A percentile compares a stretch with the other conserved stretches of the same genome.
Conservation (phyloP, 2,888 invertebrate species). For the Dastarcus helophoroides region DNA sequence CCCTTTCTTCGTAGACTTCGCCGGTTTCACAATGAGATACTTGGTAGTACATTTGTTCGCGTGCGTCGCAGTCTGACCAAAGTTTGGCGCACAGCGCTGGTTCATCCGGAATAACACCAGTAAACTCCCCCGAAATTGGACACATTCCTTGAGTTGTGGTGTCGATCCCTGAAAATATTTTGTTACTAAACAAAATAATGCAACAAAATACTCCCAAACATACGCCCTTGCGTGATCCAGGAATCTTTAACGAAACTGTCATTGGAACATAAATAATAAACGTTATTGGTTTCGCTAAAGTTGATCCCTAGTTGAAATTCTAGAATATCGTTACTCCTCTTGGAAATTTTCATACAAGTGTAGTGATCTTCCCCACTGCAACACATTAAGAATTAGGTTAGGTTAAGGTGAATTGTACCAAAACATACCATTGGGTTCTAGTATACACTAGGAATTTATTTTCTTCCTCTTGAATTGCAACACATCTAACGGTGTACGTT, state of each 20-base stretch:
- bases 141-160: conserved; percentile 32
- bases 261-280: conserved; percentile 27
- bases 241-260: conserved; percentile 41
- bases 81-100: conserved; percentile 50
- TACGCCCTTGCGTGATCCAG: conserved; percentile 56
- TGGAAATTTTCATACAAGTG: conserved; percentile 47
- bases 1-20: conserved; percentile 52
- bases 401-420: background rate
- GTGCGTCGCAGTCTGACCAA: conserved; percentile 51
- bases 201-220: too few species aligned
- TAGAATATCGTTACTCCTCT: conserved; percentile 47
- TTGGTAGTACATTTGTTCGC: conserved; percentile 55
- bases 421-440: conserved; percentile 43
- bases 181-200: background rate
- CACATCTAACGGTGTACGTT: conserved; percentile 42
- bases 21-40: conserved; percentile 48
- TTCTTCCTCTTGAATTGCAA: conserved; percentile 28
- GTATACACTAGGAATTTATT: conserved; percentile 42
- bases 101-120: conserved; percentile 50
- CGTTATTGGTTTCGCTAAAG: conserved; percentile 25
- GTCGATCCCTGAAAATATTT: conserved; percentile 17
- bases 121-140: conserved; percentile 54
- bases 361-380: conserved; percentile 47
- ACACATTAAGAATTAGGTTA: conserved; percentile 12
- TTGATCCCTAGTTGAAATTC: conserved; percentile 45